Evolutionary conservation across 2,113 vertebrate species (phyloP).

Genomic region (Anser brachyrhynchus): DNA sequence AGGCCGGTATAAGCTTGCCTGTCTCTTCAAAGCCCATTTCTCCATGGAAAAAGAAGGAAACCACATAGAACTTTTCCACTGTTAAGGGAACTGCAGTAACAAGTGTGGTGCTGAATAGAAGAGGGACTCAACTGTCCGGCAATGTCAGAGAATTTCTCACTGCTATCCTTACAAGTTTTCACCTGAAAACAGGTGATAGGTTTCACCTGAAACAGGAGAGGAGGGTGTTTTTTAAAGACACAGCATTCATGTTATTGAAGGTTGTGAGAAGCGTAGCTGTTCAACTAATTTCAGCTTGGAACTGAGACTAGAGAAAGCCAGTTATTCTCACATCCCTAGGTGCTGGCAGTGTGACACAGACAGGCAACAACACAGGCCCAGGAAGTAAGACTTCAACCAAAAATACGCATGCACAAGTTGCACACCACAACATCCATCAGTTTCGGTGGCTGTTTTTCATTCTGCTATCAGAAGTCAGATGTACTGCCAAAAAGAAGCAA

Average conservation of each 20-base stretch:
- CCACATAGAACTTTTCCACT: background rate
- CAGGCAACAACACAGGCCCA: background rate
- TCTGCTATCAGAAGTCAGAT: background rate
- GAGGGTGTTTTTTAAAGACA: background rate
- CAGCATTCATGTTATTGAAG: background rate
- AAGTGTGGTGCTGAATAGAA: background rate
- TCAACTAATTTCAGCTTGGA: background rate
- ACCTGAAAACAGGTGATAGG: background rate
- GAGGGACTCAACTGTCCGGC: background rate
- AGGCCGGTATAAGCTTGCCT: background rate
- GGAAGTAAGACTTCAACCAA: background rate
- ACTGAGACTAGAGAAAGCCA: background rate
- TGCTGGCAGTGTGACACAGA: background rate
- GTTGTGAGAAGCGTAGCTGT: background rate
- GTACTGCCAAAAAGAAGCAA: background rate
- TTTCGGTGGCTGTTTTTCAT: background rate
- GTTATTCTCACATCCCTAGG: background rate
- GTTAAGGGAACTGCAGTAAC: background rate
- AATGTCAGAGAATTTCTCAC: background rate
- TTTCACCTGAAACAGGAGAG: background rate
- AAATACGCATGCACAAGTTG: background rate
- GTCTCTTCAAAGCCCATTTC: background rate
- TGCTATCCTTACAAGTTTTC: background rate
- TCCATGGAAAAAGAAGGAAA: background rate
- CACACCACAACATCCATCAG: rapidly evolving